Evolutionary conservation across 35 echinoderm and acorn worm species (phyloP).

Genomic region (Acanthaster planci): DNA sequence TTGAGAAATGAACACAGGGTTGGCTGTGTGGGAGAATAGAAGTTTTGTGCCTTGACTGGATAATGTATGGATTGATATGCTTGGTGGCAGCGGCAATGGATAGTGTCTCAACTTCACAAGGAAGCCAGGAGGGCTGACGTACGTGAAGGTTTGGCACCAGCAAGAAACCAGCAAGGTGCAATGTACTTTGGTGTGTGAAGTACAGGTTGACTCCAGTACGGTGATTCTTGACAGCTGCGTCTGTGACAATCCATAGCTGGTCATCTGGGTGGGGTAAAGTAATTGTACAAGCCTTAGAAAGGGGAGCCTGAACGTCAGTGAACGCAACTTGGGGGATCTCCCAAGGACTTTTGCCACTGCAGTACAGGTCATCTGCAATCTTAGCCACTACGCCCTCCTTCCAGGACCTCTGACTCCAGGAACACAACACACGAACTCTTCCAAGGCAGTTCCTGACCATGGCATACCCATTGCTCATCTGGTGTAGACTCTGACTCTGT

Average conservation of each 20-base stretch:
- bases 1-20: conserved; percentile 57
- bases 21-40: conserved; percentile 58
- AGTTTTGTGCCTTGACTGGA: conserved; percentile 46
- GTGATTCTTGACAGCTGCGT: conserved; percentile 55
- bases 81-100: conserved; percentile 55
- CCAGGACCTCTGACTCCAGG: conserved; percentile 59
- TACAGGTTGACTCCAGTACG: background rate
- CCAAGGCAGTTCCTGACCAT: no score
- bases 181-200: conserved; percentile 25
- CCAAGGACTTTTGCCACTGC: conserved; percentile 42
- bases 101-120: conserved; percentile 61
- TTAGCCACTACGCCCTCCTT: conserved; percentile 46
- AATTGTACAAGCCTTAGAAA: conserved; percentile 29
- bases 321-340: background rate
- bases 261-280: conserved; percentile 56
- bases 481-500: conserved; percentile 65
- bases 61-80: conserved; percentile 66
- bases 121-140: conserved; percentile 59
- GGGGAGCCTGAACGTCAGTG: conserved; percentile 16
- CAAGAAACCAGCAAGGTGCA: conserved; percentile 47
- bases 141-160: conserved; percentile 40
- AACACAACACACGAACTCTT: conserved; percentile 74
- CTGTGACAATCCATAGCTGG: conserved; percentile 70
- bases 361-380: conserved; percentile 66
- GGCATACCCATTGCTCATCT: conserved; percentile 69